Base-by-base conservation (phyloP, 2,888 invertebrate species). In the Agrochola macilenta region DNA sequence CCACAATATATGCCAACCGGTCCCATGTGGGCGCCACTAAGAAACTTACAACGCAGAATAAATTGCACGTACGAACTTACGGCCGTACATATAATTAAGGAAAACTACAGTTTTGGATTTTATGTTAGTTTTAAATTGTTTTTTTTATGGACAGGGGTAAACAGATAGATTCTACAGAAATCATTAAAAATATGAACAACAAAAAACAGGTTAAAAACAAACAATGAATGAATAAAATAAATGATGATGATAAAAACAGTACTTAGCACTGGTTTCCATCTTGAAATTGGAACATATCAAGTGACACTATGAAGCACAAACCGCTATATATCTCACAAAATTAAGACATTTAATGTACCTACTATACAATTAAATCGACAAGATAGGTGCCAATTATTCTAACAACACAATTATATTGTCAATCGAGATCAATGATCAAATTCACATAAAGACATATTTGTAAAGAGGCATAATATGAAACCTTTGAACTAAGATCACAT, bases 11-110 rank as follows among this genome's bases (percentile, higher is more conserved):
- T 78, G 79, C 65, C 82, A 69, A 74, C 75, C 69, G 76, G 68
- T 83, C 88, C 88, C 88, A 73, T 69, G 86, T 64, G 86, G 76
- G 61, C 69, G 76, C 74, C 76, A 86, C 76, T 83, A 78, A 71
- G 64, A 72, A 86, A 86, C 78, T 87, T 78, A 49, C 75, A 63
- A 68, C 71, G 71, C 74, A 76, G 74, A 75, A 83, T 86, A 86
- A 83, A 86, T 86, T 86, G 72, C 72, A 78, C 64, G 46, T 20
- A 70, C 43, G 8, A 78, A 76, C 64, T 80, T 73, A 49, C 26
- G 64, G 26, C 61, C 75, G 66, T 79, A 85, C 69, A 85, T 75
- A 68, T 82, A 85, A 75, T 85, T 85, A 66, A 49, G 61, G 69
- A 43, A 74, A 82, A 70, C 74, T 76, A 71, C 60, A 57, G 64